A percentile compares a stretch with the other conserved stretches of the same genome.
phyloP scores from a whole-genome alignment of 2,113 vertebrate species.

The Mustela lutreola region DNA sequence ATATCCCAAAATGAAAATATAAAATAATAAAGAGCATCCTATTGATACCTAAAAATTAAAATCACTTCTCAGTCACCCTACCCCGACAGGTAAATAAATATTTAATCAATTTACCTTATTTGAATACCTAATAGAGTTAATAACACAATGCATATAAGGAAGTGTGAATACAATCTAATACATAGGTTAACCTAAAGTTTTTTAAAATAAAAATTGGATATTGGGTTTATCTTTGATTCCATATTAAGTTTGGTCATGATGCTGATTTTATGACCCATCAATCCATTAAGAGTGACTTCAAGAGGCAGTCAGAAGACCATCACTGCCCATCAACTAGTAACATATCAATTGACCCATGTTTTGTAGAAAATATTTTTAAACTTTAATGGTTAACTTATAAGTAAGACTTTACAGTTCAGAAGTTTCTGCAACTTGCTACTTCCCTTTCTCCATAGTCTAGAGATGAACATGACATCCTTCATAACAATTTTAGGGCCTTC shows the following conservation, averaged over 20 bases:
- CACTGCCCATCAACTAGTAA: neutral
- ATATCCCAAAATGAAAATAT: slow-evolving; percentile 1
- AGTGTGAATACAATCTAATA: slow-evolving; percentile 27
- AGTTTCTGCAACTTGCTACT: neutral
- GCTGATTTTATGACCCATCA: neutral
- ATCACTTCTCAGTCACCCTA: slow-evolving; percentile 2
- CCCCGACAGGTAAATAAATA: neutral
- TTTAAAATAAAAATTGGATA: slow-evolving; percentile 47
- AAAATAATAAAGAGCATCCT: slow-evolving; percentile 33
- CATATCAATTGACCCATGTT: slow-evolving; percentile 51
- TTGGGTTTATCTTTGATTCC: neutral
- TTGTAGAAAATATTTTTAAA: slow-evolving; percentile 62
- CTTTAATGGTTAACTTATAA: slow-evolving; percentile 56
- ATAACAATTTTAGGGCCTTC: neutral
- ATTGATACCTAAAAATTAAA: slow-evolving; percentile 36
- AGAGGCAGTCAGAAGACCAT: neutral
- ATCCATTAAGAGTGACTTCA: neutral
- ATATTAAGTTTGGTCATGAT: neutral
- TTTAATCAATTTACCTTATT: slow-evolving; percentile 44
- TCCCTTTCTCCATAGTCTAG: neutral
- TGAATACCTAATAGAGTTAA: slow-evolving; percentile 2
- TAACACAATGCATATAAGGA: slow-evolving; percentile 1
- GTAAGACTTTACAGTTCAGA: slow-evolving; percentile 18
- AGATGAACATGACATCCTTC: slow-evolving; percentile 49
- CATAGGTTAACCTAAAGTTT: neutral